Conservation (phyloP, 2,113 vertebrate genomes). For the Nycticryphes semicollaris region DNA sequence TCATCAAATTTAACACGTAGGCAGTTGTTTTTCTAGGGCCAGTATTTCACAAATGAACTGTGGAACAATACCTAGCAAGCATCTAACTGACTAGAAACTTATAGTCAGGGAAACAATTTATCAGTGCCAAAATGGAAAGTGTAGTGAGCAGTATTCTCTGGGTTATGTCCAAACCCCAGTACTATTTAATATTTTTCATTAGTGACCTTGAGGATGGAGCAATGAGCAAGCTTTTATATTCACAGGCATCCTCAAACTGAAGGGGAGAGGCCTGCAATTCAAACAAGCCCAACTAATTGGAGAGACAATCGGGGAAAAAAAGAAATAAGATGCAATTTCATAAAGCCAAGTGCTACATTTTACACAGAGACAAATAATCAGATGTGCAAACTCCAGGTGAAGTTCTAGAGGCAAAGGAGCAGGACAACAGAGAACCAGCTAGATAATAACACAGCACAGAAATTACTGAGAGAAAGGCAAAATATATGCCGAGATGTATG, state of each 20-base stretch:
- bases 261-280: not conserved
- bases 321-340: not conserved
- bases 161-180: not conserved
- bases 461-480: not conserved
- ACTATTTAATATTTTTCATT: not conserved
- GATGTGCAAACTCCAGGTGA: not conserved
- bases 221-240: not conserved
- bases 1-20: not conserved
- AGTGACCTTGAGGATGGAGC: not conserved
- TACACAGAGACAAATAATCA: not conserved
- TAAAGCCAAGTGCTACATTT: not conserved
- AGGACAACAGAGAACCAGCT: not conserved
- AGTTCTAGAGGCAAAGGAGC: not conserved
- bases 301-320: not conserved
- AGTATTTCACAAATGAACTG: not conserved
- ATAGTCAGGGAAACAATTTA: not conserved
- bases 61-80: not conserved
- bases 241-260: not conserved
- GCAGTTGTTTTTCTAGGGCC: not conserved
- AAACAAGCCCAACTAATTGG: not conserved
- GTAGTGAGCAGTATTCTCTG: not conserved
- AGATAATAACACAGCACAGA: not conserved
- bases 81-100: not conserved
- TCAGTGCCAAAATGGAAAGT: not conserved
- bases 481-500: not conserved